These are phyloP conservation scores for Ophiodon elongatus DNA, from an alignment of 2,113 vertebrate species.

Conservation along the genomic window DNA sequence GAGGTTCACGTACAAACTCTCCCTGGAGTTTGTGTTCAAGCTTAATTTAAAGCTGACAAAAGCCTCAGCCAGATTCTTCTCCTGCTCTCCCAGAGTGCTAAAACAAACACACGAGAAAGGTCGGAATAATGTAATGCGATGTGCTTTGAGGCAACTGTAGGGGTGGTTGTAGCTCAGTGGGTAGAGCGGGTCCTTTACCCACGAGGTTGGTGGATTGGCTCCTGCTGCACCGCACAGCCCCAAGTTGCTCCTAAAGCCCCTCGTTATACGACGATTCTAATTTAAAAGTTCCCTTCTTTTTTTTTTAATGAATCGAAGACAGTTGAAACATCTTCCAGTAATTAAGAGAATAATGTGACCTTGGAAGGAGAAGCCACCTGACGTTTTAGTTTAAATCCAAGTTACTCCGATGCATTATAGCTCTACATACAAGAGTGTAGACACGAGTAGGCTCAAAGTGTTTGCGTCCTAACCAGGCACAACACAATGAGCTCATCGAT, in stretches of 20 bases:
- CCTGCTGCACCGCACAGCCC: too few species aligned
- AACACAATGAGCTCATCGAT: too few species aligned
- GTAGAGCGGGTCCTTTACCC: too few species aligned
- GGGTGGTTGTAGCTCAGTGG: too few species aligned
- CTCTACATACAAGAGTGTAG: constrained; percentile 3
- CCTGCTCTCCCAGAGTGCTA: not conserved
- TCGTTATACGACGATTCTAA: too few species aligned
- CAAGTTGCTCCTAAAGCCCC: too few species aligned
- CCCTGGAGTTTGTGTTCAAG: not conserved
- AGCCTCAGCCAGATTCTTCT: not conserved
- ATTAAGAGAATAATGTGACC: not conserved
- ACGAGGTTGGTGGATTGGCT: too few species aligned
- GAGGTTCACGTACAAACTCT: not conserved
- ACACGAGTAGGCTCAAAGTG: not conserved
- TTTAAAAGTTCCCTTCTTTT: too few species aligned
- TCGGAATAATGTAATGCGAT: constrained; percentile 10
- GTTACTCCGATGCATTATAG: not conserved
- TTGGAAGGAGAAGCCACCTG: not conserved
- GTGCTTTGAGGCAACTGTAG: not conserved
- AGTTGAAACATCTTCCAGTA: not conserved
- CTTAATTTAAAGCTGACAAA: constrained; percentile 29
- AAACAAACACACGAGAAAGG: constrained; percentile 1
- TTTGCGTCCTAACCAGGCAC: too few species aligned
- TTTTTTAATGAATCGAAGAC: not conserved
- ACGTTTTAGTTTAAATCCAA: not conserved